phyloP scores from a whole-genome alignment of 2,797 vertebrate species.

The Acanthurus tractus region DNA sequence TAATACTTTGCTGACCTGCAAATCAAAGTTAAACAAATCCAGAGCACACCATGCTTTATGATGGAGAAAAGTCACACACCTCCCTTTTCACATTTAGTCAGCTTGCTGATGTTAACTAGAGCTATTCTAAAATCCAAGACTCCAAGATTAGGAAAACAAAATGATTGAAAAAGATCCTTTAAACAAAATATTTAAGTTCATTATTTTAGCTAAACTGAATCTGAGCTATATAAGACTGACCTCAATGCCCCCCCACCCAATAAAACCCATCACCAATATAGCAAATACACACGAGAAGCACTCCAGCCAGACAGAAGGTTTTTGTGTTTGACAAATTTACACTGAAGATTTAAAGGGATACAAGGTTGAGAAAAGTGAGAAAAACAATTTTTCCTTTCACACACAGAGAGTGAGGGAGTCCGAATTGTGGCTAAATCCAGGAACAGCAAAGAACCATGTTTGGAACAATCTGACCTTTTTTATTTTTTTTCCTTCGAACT shows the following conservation, averaged over 20 bases:
- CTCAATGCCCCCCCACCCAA: conserved; percentile 27
- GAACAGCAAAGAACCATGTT: conserved; percentile 70
- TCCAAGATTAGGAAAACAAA: conserved; percentile 22
- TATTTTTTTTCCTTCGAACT: conserved; percentile 64
- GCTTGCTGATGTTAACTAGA: conserved; percentile 39
- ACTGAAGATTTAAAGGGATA: conserved; percentile 63
- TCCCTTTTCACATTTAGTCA: conserved; percentile 3
- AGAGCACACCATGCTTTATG: not conserved
- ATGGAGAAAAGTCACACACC: not conserved
- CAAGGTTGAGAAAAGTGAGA: conserved; percentile 56
- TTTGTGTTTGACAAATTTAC: conserved; percentile 66
- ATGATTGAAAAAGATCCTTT: conserved; percentile 36
- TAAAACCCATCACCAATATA: conserved; percentile 52
- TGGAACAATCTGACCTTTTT: conserved; percentile 75
- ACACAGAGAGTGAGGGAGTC: conserved; percentile 42
- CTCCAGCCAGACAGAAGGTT: conserved; percentile 47
- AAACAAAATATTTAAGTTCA: conserved; percentile 14
- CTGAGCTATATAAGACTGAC: conserved; percentile 38
- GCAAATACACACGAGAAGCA: conserved; percentile 57
- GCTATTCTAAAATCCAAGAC: conserved; percentile 22
- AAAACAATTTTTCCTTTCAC: conserved; percentile 56
- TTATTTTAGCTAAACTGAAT: conserved; percentile 38
- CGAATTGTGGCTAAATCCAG: conserved; percentile 70
- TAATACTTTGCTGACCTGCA: too few relatives aligned
- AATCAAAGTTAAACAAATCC: not conserved